Base-by-base conservation (phyloP, 2,888 invertebrate species). In the Laothoe populi region DNA sequence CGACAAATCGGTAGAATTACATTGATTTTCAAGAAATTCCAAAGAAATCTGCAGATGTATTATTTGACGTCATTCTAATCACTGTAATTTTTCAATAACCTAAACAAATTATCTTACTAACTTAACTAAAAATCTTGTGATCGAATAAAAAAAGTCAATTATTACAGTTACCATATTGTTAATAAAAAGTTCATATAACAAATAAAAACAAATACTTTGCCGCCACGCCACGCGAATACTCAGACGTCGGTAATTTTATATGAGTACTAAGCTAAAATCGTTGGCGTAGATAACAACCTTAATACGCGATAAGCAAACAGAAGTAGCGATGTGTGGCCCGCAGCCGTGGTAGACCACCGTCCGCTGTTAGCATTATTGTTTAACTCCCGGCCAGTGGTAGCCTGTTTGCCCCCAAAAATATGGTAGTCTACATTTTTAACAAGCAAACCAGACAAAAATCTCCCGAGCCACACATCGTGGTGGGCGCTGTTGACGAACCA, bases 401-500 rank as follows among this genome's bases (percentile, higher is more conserved):
- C 70, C 70, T 82, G 73, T 83, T 83, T 82, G 45, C 80, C 77
- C 77, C 79, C 77, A 82, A 84, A 87, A 87, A 87, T 89, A 85
- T 89, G 87, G 90, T 89, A 92, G 91, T 88, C 84, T 82, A 86
- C 79, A 85, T 86, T 89, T 88, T 87, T 89, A 90, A 90, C 92
- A 82, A 84, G 86, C 79, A 88, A 84, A 87, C 87, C 86, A 58
- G 60, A 61, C 53, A 61, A 49, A 58, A 58, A 63, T 64, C 61
- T 53, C 60, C 68, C 68, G 79, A 83, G 77, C 79, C 70, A 81
- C 81, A 82, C 84, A 81, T 76, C 77, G 76, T 71, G 73, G 72
- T 70, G 53, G 53, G 53, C 64, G 62, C 65, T 88, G 79, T 88
- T 88, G 83, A 87, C 88, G 78, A 69, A 82, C 81, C 74, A 81